A percentile compares a stretch with the other conserved stretches of the same genome.
phyloP scores from a whole-genome alignment of 1,140 invertebrate genomes.

The Sesamia nonagrioides region DNA sequence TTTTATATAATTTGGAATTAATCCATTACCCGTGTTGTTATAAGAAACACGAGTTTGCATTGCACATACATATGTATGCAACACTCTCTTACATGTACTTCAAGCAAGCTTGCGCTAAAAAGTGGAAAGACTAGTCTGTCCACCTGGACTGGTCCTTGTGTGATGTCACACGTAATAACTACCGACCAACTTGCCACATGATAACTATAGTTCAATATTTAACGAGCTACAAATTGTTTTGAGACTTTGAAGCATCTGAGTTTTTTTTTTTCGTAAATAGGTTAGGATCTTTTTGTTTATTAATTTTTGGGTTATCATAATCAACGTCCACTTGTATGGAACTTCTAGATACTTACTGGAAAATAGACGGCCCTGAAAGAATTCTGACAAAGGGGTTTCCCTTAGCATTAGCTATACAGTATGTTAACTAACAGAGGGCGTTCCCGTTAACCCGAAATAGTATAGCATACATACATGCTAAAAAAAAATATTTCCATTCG shows the following conservation, averaged over 20 bases:
- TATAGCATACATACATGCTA: too few species aligned
- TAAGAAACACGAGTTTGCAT: constrained; percentile 22
- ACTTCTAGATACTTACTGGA: too few species aligned
- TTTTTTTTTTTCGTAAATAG: background rate
- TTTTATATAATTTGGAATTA: constrained; percentile 24
- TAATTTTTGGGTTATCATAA: background rate
- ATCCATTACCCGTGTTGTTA: background rate
- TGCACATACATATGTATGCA: constrained; percentile 34
- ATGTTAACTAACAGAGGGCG: too few species aligned
- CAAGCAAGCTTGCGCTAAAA: constrained; percentile 32
- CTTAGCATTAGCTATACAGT: too few species aligned
- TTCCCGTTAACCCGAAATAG: too few species aligned
- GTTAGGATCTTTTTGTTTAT: background rate
- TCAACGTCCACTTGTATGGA: background rate
- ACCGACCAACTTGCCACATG: constrained; percentile 10
- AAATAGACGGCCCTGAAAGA: too few species aligned
- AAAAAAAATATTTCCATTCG: too few species aligned
- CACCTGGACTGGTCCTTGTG: constrained; percentile 44
- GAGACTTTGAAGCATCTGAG: constrained; percentile 2
- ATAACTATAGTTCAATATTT: constrained; percentile 32
- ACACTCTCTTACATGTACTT: constrained; percentile 25
- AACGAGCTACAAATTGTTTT: constrained; percentile 36
- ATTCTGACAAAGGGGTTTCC: too few species aligned
- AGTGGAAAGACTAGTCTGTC: constrained; percentile 34
- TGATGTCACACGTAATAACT: constrained; percentile 39